A percentile compares a stretch with the other conserved stretches of the same genome.
These are phyloP conservation scores for Euphonia xanthogaster DNA, from an alignment of 2,797 vertebrate species.

Conservation along the genomic window DNA sequence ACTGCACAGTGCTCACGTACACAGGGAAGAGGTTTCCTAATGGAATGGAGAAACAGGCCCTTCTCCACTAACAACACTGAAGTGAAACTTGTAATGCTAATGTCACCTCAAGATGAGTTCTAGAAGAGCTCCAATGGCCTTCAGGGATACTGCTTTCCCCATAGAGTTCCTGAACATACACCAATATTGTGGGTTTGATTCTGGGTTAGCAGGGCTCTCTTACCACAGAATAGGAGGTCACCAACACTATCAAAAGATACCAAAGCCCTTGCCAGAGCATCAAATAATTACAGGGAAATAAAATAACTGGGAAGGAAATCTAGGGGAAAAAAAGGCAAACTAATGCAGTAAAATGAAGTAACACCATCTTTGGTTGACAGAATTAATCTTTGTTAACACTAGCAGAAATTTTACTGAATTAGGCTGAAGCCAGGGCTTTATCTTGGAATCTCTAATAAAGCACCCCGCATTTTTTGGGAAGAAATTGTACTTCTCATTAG, in stretches of 20 bases:
- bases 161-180: not conserved
- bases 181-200: not conserved
- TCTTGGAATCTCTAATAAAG: not conserved
- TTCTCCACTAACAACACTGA: not conserved
- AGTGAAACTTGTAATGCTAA: not conserved
- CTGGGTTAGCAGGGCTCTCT: not conserved
- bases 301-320: not conserved
- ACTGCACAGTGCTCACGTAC: not conserved
- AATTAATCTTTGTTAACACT: not conserved
- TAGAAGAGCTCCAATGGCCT: not conserved
- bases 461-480: not conserved
- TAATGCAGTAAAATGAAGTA: not conserved
- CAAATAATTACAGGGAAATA: not conserved
- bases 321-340: not conserved
- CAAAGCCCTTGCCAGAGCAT: not conserved
- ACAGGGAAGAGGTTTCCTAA: not conserved
- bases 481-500: not conserved
- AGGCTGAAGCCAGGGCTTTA: not conserved
- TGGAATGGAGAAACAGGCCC: not conserved
- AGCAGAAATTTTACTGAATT: not conserved
- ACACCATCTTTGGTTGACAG: not conserved
- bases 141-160: not conserved
- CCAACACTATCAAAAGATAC: not conserved
- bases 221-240: not conserved
- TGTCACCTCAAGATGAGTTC: not conserved